Evolutionary conservation across 92 coral and sea anemone genomes (phyloP).

Genomic region (Porites rus): DNA sequence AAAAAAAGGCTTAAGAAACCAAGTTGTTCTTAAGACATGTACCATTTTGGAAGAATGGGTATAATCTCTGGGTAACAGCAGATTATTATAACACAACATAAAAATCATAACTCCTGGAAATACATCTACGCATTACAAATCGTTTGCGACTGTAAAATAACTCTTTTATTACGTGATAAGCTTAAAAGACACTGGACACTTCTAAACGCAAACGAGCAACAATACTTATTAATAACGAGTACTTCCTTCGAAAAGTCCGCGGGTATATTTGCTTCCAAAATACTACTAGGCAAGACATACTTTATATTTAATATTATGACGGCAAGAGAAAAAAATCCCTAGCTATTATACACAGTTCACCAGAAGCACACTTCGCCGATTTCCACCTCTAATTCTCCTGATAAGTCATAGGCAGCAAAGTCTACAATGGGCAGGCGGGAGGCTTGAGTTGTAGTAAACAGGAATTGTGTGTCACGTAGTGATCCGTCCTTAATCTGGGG

Average conservation of each 20-base stretch:
- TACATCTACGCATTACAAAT: conserved; percentile 23
- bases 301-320: conserved; percentile 10
- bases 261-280: conserved; percentile 1
- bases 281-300: background rate
- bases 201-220: background rate
- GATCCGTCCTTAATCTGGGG: conserved; percentile 65
- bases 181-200: background rate
- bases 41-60: no score
- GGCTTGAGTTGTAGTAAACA: conserved; percentile 77
- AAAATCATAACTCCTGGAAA: background rate
- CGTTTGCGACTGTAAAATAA: conserved; percentile 13
- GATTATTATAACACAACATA: background rate
- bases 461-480: conserved; percentile 75
- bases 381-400: conserved; percentile 91
- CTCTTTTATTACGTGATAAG: conserved; percentile 17
- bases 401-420: conserved; percentile 81
- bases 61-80: background rate
- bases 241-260: conserved; percentile 1
- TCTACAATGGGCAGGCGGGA: conserved; percentile 91
- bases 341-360: conserved; percentile 48
- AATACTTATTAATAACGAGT: conserved; percentile 7
- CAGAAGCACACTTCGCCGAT: conserved; percentile 96
- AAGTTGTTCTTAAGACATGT: no score
- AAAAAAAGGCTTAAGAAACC: background rate
- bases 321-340: conserved; percentile 18